Evolutionary conservation across 2,888 invertebrate species (phyloP).

Genomic region (Mythimna albipuncta): DNA sequence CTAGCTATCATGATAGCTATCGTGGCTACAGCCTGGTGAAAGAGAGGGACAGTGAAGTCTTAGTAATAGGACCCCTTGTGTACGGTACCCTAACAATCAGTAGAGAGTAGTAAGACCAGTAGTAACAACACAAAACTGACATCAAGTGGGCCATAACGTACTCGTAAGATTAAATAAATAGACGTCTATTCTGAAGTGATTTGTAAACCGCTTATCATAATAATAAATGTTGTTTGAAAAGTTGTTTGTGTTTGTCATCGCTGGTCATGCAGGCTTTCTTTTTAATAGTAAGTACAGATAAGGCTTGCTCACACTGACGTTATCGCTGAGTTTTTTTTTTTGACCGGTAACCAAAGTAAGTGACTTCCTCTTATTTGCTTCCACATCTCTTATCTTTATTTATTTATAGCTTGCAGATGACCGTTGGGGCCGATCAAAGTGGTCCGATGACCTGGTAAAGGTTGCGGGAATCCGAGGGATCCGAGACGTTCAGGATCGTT

Average conservation of each 20-base stretch:
- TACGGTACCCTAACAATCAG: not conserved
- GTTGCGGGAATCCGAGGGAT: too few species aligned
- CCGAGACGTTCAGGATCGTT: too few species aligned
- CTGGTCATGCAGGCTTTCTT: conserved; percentile 51
- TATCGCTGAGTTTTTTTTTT: not conserved
- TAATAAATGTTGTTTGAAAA: conserved; percentile 48
- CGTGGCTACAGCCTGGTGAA: too few species aligned
- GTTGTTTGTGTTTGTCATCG: conserved; percentile 46
- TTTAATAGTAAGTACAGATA: conserved; percentile 20
- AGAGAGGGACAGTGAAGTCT: too few species aligned
- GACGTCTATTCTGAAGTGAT: conserved; percentile 36
- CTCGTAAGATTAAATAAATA: conserved; percentile 36
- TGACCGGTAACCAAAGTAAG: not conserved
- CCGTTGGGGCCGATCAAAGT: too few species aligned
- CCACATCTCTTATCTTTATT: not conserved
- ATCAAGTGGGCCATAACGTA: conserved; percentile 1
- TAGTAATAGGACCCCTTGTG: too few species aligned
- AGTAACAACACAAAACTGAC: conserved; percentile 8
- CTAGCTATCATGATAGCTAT: too few species aligned
- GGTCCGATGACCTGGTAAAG: too few species aligned
- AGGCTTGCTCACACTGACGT: not conserved
- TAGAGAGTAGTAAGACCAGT: conserved; percentile 26
- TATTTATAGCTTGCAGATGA: not conserved
- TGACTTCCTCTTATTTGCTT: not conserved
- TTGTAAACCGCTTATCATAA: conserved; percentile 44